Evolutionary conservation across 2,113 vertebrate species (phyloP).

Genomic region (Gambusia affinis): DNA sequence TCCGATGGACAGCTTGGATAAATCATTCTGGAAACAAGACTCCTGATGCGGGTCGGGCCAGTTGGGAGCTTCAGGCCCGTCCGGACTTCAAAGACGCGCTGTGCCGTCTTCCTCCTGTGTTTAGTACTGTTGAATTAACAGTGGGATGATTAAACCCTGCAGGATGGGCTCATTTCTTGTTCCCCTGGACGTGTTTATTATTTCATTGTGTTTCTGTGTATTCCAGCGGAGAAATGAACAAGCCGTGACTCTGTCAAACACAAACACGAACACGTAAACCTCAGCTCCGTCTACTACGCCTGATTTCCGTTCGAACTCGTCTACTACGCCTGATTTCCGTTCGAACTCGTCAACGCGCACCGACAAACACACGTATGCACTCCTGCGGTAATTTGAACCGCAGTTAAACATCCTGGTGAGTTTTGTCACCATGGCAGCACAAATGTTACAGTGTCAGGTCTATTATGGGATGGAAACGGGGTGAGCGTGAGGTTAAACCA

Average conservation of each 20-base stretch:
- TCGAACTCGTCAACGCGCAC: slow-evolving; percentile 15
- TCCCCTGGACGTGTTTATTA: slow-evolving; percentile 45
- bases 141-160: slow-evolving; percentile 23
- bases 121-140: slow-evolving; percentile 4
- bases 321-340: slow-evolving; percentile 35
- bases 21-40: not conserved
- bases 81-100: not conserved
- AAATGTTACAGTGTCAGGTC: slow-evolving; percentile 35
- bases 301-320: slow-evolving; percentile 34
- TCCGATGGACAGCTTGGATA: not conserved
- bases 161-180: not conserved
- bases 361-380: slow-evolving; percentile 35
- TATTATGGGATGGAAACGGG: slow-evolving; percentile 50
- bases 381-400: slow-evolving; percentile 41
- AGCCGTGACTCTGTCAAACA: slow-evolving; percentile 46
- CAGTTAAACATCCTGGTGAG: slow-evolving; percentile 64
- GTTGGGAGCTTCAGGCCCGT: slow-evolving; percentile 10
- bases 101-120: not conserved
- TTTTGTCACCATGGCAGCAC: slow-evolving; percentile 55
- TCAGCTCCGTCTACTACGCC: slow-evolving; percentile 22
- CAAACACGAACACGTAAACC: slow-evolving; percentile 54
- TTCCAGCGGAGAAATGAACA: slow-evolving; percentile 38
- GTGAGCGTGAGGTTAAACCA: slow-evolving; percentile 53
- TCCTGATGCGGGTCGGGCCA: slow-evolving; percentile 2
- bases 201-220: slow-evolving; percentile 31